phyloP scores from a whole-genome alignment of 2,797 vertebrate genomes.

The Silurus aristotelis region DNA sequence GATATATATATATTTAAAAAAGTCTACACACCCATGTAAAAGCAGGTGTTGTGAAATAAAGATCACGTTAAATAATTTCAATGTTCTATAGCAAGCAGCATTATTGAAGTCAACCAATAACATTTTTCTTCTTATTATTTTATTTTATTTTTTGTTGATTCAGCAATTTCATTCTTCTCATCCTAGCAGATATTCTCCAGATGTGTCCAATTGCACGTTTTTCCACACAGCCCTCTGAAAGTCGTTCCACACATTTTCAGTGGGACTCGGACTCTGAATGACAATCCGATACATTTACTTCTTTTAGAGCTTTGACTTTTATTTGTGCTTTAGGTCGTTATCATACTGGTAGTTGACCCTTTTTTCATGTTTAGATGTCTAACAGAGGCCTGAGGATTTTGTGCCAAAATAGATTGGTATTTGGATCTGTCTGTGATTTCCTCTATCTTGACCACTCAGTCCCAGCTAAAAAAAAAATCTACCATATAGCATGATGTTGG shows the following conservation, averaged over 20 bases:
- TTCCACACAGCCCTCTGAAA: neutral
- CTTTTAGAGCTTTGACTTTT: neutral
- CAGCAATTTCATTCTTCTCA: neutral
- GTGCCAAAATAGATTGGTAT: neutral
- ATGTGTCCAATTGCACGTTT: neutral
- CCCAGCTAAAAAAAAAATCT: neutral
- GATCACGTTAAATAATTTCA: neutral
- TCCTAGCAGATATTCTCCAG: neutral
- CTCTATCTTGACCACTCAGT: neutral
- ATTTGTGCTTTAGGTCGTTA: neutral
- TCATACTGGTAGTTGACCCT: neutral
- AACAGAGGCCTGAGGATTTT: neutral
- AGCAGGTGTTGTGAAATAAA: neutral
- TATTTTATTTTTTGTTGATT: neutral
- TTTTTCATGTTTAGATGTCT: neutral
- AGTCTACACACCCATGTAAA: neutral
- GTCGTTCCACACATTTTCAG: neutral
- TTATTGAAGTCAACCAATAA: neutral
- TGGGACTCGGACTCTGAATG: neutral
- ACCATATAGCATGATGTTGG: neutral
- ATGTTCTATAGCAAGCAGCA: neutral
- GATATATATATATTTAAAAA: neutral
- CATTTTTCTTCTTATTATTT: no score
- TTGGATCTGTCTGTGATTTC: neutral
- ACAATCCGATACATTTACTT: neutral